Percentiles rank a stretch among this genome's conserved stretches.
phyloP scores from a whole-genome alignment of 1,140 invertebrate genomes.

The Calycopis cecrops region DNA sequence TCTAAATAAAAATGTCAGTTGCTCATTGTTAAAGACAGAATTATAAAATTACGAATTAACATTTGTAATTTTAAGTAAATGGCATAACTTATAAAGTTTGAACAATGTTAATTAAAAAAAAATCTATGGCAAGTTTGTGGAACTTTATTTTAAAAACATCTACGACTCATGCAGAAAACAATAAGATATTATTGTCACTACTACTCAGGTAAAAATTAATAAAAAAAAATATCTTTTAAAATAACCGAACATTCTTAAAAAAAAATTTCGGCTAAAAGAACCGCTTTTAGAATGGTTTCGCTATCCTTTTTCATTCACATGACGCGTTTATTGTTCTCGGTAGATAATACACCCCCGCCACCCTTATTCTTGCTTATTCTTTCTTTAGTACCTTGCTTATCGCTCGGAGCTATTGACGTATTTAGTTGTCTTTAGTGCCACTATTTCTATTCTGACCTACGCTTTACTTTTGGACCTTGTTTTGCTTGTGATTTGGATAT shows the following conservation, averaged over 20 bases:
- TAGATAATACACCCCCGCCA: neutral
- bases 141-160: too few relatives aligned
- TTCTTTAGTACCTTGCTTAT: conserved; percentile 11
- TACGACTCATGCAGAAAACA: too few relatives aligned
- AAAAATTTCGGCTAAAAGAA: too few relatives aligned
- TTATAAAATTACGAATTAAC: conserved; percentile 2
- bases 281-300: too few relatives aligned
- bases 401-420: too few relatives aligned
- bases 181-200: too few relatives aligned
- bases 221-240: too few relatives aligned
- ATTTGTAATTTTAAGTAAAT: conserved; percentile 1
- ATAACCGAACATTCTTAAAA: too few relatives aligned
- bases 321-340: conserved; percentile 9
- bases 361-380: conserved; percentile 5
- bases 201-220: too few relatives aligned
- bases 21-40: neutral
- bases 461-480: conserved; percentile 12
- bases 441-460: conserved; percentile 11
- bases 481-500: conserved; percentile 18
- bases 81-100: neutral
- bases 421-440: too few relatives aligned
- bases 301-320: neutral
- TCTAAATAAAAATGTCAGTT: neutral
- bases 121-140: too few relatives aligned
- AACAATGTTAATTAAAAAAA: too few relatives aligned